Evolutionary conservation across 2,888 invertebrate species (phyloP), one percentile per base, ranked within the genome.

Genomic region (Graphium colonna): DNA sequence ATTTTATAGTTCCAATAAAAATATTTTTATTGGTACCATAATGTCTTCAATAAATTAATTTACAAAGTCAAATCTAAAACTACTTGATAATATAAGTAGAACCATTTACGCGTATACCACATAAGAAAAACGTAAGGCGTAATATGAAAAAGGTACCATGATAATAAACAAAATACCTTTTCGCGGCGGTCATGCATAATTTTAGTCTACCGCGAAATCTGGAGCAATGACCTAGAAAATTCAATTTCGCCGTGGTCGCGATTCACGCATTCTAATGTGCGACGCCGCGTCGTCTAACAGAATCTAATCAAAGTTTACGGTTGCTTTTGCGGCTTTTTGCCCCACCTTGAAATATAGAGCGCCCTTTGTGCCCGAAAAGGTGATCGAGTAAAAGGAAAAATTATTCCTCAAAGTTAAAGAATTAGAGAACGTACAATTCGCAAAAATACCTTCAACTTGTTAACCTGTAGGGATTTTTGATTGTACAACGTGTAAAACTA

Each of bases 241-340:
- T 86, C 85, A 87, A 87, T 87, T 87, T 84, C 77, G 71, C 56
- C 67, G 60, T 60, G 71, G 73, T 70, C 73, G 76, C 81, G 78
- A 83, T 85, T 81, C 85, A 77, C 82, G 83, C 82, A 79, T 83
- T 84, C 82, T 84, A 84, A 86, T 86, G 84, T 85, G 74, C 75
- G 73, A 65, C 65, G 71, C 63, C 64, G 71, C 67, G 68, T 75
- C 67, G 75, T 65, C 75, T 77, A 75, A 77, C 77, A 73, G 73
- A 80, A 83, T 87, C 84, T 87, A 88, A 88, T 88, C 87, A 87
- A 88, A 87, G 81, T 88, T 88, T 88, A 87, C 81, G 82, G 86
- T 73, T 72, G 77, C 75, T 76, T 77, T 75, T 70, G 82, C 45
- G 82, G 82, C 31, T 81, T 84, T 83, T 84, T 84, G 80, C 75